Conservation (phyloP, 2,113 vertebrate genomes). For the Phalacrocorax carbo region DNA sequence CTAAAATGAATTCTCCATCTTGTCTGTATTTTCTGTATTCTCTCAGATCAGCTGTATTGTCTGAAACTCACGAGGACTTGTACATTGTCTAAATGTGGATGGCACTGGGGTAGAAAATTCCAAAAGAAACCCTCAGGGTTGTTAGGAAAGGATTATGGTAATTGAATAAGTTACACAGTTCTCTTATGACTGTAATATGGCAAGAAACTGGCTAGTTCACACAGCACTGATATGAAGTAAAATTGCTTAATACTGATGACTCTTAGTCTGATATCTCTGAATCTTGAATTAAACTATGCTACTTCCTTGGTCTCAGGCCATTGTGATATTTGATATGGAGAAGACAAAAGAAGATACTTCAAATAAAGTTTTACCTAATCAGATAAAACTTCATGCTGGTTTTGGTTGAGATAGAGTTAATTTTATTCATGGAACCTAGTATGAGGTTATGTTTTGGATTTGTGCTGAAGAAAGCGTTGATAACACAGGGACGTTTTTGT, state of each 20-base stretch:
- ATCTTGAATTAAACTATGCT: conserved; percentile 20
- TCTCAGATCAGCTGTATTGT: not conserved
- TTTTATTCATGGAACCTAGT: too few relatives aligned
- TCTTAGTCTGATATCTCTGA: not conserved
- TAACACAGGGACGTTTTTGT: too few relatives aligned
- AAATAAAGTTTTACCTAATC: not conserved
- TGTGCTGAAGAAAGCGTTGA: too few relatives aligned
- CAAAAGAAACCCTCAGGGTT: not conserved
- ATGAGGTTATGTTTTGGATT: too few relatives aligned
- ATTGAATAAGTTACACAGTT: not conserved
- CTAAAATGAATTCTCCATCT: not conserved
- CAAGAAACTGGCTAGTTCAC: not conserved
- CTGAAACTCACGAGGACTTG: not conserved
- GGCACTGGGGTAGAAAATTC: not conserved
- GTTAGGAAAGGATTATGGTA: not conserved
- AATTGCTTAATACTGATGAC: not conserved
- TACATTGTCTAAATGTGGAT: not conserved
- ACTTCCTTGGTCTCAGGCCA: not conserved
- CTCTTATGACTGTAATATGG: not conserved
- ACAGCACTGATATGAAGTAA: not conserved
- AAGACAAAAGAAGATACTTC: conserved; percentile 1
- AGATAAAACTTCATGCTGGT: not conserved
- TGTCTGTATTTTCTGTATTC: not conserved
- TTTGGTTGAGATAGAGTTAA: too few relatives aligned
- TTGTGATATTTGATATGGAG: not conserved